Conservation (phyloP, 2,888 invertebrate species). For the Mantis religiosa region DNA sequence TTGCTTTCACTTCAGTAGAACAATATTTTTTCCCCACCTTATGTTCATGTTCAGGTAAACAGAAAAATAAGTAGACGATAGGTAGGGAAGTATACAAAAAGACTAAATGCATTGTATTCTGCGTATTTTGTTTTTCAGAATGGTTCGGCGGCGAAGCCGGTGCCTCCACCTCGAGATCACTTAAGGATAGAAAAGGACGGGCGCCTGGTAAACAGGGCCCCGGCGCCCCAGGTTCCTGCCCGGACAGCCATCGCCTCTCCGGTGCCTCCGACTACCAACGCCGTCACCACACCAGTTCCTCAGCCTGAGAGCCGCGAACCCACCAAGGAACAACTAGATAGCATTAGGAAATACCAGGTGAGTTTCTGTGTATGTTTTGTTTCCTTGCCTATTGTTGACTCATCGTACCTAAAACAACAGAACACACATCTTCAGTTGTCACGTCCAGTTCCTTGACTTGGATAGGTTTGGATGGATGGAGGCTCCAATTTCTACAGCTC, state of each 20-base stretch:
- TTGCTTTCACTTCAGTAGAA: too few relatives aligned
- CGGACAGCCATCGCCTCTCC: constrained; percentile 43
- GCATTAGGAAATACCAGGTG: constrained; percentile 90
- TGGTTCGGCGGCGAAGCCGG: constrained; percentile 46
- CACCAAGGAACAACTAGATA: constrained; percentile 83
- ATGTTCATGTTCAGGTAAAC: too few relatives aligned
- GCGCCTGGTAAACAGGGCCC: constrained; percentile 59
- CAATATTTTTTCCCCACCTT: too few relatives aligned
- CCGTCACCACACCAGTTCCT: constrained; percentile 47
- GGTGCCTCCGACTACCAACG: constrained; percentile 41
- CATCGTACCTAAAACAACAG: too few relatives aligned
- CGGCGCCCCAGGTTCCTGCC: constrained; percentile 51
- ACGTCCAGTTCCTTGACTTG: too few relatives aligned
- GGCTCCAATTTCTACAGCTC: too few relatives aligned
- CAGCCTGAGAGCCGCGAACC: constrained; percentile 48
- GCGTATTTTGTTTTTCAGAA: constrained; percentile 23
- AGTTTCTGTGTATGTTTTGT: constrained; percentile 37
- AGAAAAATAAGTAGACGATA: too few relatives aligned
- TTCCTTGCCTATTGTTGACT: background rate
- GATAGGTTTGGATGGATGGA: too few relatives aligned
- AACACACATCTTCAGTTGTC: too few relatives aligned
- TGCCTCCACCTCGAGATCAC: constrained; percentile 63
- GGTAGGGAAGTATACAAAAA: too few relatives aligned
- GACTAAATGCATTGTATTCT: background rate
- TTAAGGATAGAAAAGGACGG: constrained; percentile 59